Base-by-base conservation (phyloP, 1,140 invertebrate genomes). In the Plodia interpunctella region DNA sequence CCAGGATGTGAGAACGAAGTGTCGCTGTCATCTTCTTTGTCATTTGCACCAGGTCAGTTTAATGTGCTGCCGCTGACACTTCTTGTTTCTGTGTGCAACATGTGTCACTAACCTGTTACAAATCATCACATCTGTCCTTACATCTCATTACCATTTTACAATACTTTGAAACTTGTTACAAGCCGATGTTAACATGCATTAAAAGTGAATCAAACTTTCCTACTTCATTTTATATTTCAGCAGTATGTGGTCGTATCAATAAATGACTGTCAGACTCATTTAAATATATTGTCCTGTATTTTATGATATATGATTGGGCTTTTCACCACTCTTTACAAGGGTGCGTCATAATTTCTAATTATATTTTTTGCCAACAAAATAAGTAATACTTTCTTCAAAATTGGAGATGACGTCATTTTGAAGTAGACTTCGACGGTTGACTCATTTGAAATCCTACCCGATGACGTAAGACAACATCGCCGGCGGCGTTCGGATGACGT, bases 1-100 rank as follows among this genome's bases (percentile, higher is more conserved):
- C 93, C 94, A 76, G 94, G 94, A 90, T 94, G 93, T 90, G 95
- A 96, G 91, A 94, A 93, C 91, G 94, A 94, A 92, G 92, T 94
- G 78, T 87, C 82, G 79, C 82, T 90, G 87, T 79, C 87, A 82
- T 76, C 87, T 72, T 76, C 88, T 82, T 88, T 90, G 84, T 94
- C 94, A 87, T 95, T 94, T 90, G 93, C 94, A 90, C 94, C 94
- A 90, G 93, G 94, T 90, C 92, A 94, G 91, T 95, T 94, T 87
- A 92, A 94, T 92, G 85, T 86, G 78, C 78, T 75, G 72, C 78
- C 66, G 72, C 77, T 80, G 81, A 88, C 83, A 82, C 71, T 76
- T 60, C 71, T 75, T 75, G 78, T 86, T 84, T 83, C 71, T 82
- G 78, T 87, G 87, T 87, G 83, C 78, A 72, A 87, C 76, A 82